Percentiles rank a stretch among this genome's conserved stretches.
These are phyloP conservation scores for Columba janthina DNA, from an alignment of 2,113 vertebrate species.

Conservation along the genomic window DNA sequence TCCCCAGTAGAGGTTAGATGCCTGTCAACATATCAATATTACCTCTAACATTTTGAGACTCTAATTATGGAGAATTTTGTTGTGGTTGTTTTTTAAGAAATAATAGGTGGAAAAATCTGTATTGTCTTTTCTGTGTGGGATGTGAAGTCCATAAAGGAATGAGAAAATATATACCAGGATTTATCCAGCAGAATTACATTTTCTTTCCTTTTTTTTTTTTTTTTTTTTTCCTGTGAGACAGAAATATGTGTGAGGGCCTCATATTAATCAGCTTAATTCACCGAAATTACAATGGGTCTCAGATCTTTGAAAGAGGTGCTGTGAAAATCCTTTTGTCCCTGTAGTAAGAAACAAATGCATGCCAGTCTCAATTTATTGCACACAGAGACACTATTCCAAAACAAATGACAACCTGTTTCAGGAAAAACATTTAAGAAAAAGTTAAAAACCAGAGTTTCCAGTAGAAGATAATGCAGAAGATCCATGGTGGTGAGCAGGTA, in stretches of 20 bases:
- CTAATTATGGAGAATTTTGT: neutral
- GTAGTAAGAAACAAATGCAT: neutral
- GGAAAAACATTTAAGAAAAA: neutral
- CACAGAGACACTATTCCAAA: neutral
- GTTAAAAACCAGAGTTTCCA: neutral
- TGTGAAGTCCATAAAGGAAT: neutral
- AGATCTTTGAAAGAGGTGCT: neutral
- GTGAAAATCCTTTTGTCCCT: neutral
- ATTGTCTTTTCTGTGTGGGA: neutral
- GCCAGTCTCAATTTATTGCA: neutral
- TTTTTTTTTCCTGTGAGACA: neutral
- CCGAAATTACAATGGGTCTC: neutral
- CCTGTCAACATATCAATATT: conserved; percentile 26
- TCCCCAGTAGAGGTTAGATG: neutral
- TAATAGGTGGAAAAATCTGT: neutral
- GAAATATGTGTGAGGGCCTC: neutral
- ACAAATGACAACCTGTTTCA: neutral
- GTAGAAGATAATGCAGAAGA: neutral
- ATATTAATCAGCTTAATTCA: neutral
- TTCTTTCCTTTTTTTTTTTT: neutral
- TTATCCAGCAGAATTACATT: neutral
- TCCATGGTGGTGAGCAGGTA: neutral
- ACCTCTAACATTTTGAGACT: conserved; percentile 11
- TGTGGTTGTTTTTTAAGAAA: conserved; percentile 24
- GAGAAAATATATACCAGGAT: neutral